phyloP scores from a whole-genome alignment of 1,140 invertebrate species.

The Bombus sylvicola region DNA sequence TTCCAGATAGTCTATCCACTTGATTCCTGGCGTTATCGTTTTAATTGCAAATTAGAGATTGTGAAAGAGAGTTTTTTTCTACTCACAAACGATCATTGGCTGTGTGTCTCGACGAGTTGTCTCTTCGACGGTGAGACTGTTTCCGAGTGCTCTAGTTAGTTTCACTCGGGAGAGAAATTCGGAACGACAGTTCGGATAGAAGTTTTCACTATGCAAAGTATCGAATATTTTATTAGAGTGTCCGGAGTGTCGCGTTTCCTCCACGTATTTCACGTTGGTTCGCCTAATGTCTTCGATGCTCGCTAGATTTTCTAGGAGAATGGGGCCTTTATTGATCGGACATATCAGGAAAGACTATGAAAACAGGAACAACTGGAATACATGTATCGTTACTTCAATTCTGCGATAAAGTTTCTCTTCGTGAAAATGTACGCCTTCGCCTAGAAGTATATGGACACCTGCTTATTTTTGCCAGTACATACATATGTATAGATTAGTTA shows the following conservation, averaged over 20 bases:
- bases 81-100: neutral
- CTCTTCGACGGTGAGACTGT: neutral
- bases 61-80: neutral
- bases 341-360: neutral
- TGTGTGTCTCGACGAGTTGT: too few relatives aligned
- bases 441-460: too few relatives aligned
- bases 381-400: neutral
- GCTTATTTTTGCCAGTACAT: too few relatives aligned
- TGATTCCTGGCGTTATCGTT: neutral
- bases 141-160: constrained; percentile 29
- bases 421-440: neutral
- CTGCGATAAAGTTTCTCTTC: neutral
- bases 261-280: neutral
- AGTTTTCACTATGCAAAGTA: constrained; percentile 47
- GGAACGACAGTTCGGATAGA: constrained; percentile 16
- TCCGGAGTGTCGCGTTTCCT: neutral
- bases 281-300: constrained; percentile 10
- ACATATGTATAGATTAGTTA: too few relatives aligned
- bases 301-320: neutral
- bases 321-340: neutral
- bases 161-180: constrained; percentile 8
- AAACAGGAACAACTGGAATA: neutral
- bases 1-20: neutral
- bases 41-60: neutral
- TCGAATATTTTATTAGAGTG: constrained; percentile 39